Evolutionary conservation across 1,140 invertebrate genomes (phyloP).

Genomic region (Pseudomyrmex sp.): DNA sequence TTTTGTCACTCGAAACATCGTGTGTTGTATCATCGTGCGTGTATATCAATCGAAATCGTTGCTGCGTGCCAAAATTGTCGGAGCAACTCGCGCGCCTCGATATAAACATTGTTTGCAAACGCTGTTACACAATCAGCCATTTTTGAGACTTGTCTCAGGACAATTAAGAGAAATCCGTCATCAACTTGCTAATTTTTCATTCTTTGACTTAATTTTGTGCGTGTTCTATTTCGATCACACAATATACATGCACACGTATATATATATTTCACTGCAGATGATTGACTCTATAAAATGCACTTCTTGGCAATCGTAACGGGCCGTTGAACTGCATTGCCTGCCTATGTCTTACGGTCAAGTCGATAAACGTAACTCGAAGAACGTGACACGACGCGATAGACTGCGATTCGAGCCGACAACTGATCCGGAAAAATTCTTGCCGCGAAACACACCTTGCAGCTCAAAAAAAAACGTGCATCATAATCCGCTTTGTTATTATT

Average conservation of each 20-base stretch:
- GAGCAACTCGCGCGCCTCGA: slow-evolving; percentile 5
- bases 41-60: not conserved
- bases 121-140: not conserved
- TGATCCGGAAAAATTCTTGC: slow-evolving; percentile 32
- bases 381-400: not conserved
- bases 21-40: not conserved
- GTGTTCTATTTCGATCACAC: too few species aligned
- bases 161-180: not conserved
- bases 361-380: slow-evolving; percentile 34
- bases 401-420: slow-evolving; percentile 27
- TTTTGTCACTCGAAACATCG: not conserved
- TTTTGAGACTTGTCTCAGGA: not conserved
- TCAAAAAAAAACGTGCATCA: not conserved
- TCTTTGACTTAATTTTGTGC: too few species aligned
- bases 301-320: slow-evolving; percentile 1
- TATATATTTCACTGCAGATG: not conserved
- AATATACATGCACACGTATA: not conserved
- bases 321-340: slow-evolving; percentile 37
- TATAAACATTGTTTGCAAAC: not conserved
- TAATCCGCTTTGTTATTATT: not conserved
- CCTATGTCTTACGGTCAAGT: slow-evolving; percentile 11
- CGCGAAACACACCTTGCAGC: not conserved
- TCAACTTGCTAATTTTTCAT: not conserved
- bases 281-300: not conserved
- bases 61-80: slow-evolving; percentile 25